These are phyloP conservation scores for Drosophila sproati DNA, from an alignment of 1,140 invertebrate genomes.

Conservation along the genomic window DNA sequence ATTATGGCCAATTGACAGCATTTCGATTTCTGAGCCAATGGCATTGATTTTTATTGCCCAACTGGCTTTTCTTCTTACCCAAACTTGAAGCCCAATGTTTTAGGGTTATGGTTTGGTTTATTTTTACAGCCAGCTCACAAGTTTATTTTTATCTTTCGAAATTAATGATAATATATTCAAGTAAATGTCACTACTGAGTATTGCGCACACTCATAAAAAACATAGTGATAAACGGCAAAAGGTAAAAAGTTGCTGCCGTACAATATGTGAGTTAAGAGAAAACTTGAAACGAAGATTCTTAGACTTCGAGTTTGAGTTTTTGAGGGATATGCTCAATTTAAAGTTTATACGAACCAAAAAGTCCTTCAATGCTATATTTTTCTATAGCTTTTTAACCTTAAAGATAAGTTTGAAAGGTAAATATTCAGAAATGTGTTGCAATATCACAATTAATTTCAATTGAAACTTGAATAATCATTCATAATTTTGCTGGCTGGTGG, in stretches of 20 bases:
- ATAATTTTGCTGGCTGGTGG: too few relatives aligned
- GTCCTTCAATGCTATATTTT: too few relatives aligned
- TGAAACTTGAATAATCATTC: too few relatives aligned
- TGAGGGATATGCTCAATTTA: too few relatives aligned
- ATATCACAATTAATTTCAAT: too few relatives aligned
- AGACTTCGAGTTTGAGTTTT: background rate
- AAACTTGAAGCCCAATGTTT: background rate
- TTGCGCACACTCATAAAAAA: constrained; percentile 48
- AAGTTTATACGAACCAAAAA: too few relatives aligned
- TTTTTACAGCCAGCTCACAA: constrained; percentile 17
- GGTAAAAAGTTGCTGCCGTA: constrained; percentile 37
- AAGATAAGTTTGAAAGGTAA: too few relatives aligned
- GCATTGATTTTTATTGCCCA: constrained; percentile 46
- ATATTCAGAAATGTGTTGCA: too few relatives aligned
- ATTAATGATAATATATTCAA: constrained; percentile 78
- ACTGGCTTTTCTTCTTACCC: background rate
- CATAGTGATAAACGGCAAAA: constrained; percentile 27
- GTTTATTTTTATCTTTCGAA: constrained; percentile 51
- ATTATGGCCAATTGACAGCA: constrained; percentile 24
- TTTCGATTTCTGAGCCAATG: constrained; percentile 19
- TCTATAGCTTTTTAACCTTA: too few relatives aligned
- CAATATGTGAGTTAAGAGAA: constrained; percentile 1
- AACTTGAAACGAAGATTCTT: too few relatives aligned
- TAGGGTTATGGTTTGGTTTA: background rate
- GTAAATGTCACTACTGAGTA: constrained; percentile 67